Evolutionary conservation across 1,140 invertebrate genomes (phyloP).

Genomic region (Drosophila busckii): DNA sequence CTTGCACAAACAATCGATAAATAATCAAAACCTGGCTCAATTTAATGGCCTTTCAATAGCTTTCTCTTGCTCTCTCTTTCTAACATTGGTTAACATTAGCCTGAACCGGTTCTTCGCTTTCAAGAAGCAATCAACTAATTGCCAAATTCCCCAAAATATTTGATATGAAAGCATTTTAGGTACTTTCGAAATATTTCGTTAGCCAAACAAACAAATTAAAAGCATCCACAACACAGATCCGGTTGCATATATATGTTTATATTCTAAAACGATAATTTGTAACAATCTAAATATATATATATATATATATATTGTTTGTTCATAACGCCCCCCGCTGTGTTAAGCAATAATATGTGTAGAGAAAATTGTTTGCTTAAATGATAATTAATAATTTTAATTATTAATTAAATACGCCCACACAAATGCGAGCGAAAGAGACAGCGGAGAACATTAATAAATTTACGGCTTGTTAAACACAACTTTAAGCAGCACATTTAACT

Average conservation of each 20-base stretch:
- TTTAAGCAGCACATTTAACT: slow-evolving; percentile 35
- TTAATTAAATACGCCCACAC: slow-evolving; percentile 46
- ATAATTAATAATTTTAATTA: slow-evolving; percentile 68
- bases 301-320: background rate
- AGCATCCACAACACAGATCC: slow-evolving; percentile 2
- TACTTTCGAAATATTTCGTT: slow-evolving; percentile 52
- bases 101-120: slow-evolving; percentile 42
- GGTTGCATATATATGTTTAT: slow-evolving; percentile 36
- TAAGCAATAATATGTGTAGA: slow-evolving; percentile 8
- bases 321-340: slow-evolving; percentile 21
- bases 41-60: slow-evolving; percentile 26
- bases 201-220: slow-evolving; percentile 35
- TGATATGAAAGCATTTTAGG: slow-evolving; percentile 57
- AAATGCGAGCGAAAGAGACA: slow-evolving; percentile 7
- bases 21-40: background rate
- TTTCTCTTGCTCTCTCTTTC: slow-evolving; percentile 45
- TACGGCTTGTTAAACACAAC: slow-evolving; percentile 50
- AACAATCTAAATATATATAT: slow-evolving; percentile 40
- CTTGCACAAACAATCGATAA: slow-evolving; percentile 7
- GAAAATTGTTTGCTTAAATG: slow-evolving; percentile 25
- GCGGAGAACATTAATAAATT: too few species aligned
- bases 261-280: slow-evolving; percentile 55
- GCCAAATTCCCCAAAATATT: slow-evolving; percentile 34
- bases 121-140: too few species aligned
- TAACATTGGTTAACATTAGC: slow-evolving; percentile 9